Conservation (phyloP, 2,888 invertebrate genomes). For the Lycocerus yunnanus region DNA sequence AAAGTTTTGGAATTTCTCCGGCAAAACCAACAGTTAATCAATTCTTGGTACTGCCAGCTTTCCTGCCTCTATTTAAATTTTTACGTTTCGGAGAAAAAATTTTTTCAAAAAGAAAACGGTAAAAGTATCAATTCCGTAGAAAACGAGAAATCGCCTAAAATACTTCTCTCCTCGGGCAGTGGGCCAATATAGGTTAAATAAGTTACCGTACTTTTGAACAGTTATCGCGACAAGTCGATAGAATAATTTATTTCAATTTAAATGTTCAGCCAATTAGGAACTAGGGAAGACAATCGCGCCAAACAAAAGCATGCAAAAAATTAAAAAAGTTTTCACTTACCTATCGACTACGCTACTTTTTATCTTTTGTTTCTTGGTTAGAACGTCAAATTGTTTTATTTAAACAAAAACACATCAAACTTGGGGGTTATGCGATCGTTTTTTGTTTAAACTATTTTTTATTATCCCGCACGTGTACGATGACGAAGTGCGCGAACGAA, state of each 20-base stretch:
- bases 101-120: neutral
- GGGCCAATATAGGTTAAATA: slow-evolving; percentile 21
- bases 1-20: neutral
- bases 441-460: neutral
- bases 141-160: neutral
- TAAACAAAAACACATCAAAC: neutral
- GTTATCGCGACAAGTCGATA: slow-evolving; percentile 13
- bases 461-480: neutral
- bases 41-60: neutral
- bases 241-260: neutral
- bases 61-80: neutral
- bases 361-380: neutral
- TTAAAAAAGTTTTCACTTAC: neutral
- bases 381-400: neutral
- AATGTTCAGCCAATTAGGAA: neutral
- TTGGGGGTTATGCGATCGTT: neutral
- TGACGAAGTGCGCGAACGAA: neutral
- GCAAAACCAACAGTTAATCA: neutral
- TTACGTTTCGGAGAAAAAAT: neutral
- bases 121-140: neutral
- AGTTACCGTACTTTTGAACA: slow-evolving; percentile 23
- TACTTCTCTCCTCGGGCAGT: neutral
- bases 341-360: neutral
- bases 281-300: neutral
- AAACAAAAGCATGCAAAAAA: neutral